Evolutionary conservation across 2,888 invertebrate genomes (phyloP).

Genomic region (Oithona nana): DNA sequence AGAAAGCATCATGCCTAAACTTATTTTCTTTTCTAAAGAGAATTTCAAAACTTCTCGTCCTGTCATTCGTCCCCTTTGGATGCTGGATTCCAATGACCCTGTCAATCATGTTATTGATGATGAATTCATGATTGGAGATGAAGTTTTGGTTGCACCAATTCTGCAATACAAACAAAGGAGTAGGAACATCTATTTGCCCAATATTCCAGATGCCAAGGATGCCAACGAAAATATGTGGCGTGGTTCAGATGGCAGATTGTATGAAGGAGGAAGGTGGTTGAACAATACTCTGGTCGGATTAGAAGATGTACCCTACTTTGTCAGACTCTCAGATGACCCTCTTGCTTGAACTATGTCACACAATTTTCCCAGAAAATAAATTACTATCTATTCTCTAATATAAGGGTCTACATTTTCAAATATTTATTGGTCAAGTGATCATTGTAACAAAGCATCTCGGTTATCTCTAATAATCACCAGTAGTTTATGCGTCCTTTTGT

Average conservation of each 20-base stretch:
- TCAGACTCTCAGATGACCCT: not conserved
- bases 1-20: constrained; percentile 37
- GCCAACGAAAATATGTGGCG: constrained; percentile 44
- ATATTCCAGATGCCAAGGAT: constrained; percentile 27
- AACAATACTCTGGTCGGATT: constrained; percentile 52
- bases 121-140: constrained; percentile 69
- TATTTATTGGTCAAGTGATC: too few relatives aligned
- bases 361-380: too few relatives aligned
- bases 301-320: not conserved
- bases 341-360: not conserved
- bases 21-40: constrained; percentile 44
- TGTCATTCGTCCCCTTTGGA: constrained; percentile 72
- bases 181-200: constrained; percentile 58
- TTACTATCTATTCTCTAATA: too few relatives aligned
- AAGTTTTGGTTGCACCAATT: constrained; percentile 67
- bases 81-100: constrained; percentile 57
- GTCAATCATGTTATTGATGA: constrained; percentile 47
- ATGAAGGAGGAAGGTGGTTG: constrained; percentile 76
- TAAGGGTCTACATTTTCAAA: too few relatives aligned
- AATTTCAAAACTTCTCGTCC: constrained; percentile 63
- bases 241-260: constrained; percentile 61
- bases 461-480: too few relatives aligned
- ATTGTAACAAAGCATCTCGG: too few relatives aligned
- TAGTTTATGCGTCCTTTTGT: too few relatives aligned
- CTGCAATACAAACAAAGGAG: constrained; percentile 44